These are phyloP conservation scores for Serrognathus titanus DNA, from an alignment of 2,888 invertebrate genomes.

Conservation along the genomic window DNA sequence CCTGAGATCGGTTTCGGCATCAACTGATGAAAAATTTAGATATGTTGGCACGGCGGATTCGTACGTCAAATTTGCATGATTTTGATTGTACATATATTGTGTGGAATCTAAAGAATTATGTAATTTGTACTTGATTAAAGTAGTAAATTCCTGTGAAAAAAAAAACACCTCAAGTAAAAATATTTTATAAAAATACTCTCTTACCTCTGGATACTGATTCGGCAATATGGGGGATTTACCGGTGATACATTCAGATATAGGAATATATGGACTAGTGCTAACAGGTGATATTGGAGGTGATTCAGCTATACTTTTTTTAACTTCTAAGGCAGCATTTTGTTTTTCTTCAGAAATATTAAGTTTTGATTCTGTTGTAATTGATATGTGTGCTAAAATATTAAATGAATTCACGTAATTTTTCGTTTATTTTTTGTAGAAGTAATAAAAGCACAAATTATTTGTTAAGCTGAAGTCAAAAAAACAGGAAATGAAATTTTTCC, in stretches of 20 bases:
- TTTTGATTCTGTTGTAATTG: slow-evolving; percentile 6
- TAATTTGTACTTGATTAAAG: slow-evolving; percentile 34
- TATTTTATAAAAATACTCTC: no score
- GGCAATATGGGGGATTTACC: slow-evolving; percentile 54
- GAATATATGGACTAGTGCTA: slow-evolving; percentile 82
- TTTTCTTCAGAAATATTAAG: not conserved
- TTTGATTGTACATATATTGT: slow-evolving; percentile 5
- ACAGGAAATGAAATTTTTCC: no score
- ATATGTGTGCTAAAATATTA: not conserved
- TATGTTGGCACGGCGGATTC: slow-evolving; percentile 37
- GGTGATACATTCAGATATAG: slow-evolving; percentile 88
- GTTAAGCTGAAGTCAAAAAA: no score
- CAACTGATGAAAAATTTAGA: slow-evolving; percentile 38
- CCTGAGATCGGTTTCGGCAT: slow-evolving; percentile 50
- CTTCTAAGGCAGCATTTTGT: not conserved
- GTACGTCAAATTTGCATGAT: slow-evolving; percentile 30
- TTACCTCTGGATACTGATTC: slow-evolving; percentile 2
- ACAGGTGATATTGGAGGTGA: slow-evolving; percentile 36
- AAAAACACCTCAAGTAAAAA: no score
- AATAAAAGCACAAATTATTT: no score
- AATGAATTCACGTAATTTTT: no score
- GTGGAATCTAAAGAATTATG: slow-evolving; percentile 27
- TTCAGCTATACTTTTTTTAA: slow-evolving; percentile 5
- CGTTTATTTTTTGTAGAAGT: no score
- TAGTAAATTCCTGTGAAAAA: no score